Evolutionary conservation across 1,140 invertebrate species (phyloP).

Genomic region (Epicauta chinensis): DNA sequence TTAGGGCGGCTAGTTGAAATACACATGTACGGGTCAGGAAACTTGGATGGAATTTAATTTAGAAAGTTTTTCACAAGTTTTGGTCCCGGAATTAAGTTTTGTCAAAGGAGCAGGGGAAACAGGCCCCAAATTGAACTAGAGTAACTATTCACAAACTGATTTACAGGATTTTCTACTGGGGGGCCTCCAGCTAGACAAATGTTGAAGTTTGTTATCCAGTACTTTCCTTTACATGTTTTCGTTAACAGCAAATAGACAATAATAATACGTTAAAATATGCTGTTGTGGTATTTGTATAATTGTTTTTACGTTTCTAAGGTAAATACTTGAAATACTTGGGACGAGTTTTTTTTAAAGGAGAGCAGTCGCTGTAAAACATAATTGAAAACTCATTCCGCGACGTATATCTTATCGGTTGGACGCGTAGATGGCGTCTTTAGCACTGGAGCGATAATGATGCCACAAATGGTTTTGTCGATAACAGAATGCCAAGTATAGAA

Average conservation of each 20-base stretch:
- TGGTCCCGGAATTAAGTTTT: constrained; percentile 21
- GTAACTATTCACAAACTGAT: constrained; percentile 30
- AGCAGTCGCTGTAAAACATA: constrained; percentile 25
- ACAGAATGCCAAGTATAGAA: constrained; percentile 20
- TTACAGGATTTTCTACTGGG: constrained; percentile 17
- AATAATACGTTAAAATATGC: no score
- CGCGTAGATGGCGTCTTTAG: constrained; percentile 23
- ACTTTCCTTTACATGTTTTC: neutral
- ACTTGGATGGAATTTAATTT: constrained; percentile 28
- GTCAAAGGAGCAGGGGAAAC: neutral
- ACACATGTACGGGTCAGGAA: constrained; percentile 31
- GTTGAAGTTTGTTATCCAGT: no score
- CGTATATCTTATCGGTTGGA: constrained; percentile 26
- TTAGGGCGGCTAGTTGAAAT: neutral
- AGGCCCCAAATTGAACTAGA: constrained; percentile 20
- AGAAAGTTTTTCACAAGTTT: constrained; percentile 31
- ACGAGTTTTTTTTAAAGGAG: constrained; percentile 19
- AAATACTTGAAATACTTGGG: no score
- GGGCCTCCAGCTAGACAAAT: neutral
- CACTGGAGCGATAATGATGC: constrained; percentile 28
- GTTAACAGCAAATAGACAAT: neutral
- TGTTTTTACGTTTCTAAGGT: no score
- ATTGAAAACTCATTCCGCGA: constrained; percentile 32
- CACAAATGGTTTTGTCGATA: constrained; percentile 31
- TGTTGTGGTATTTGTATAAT: no score